Base-by-base conservation (phyloP, 2,113 vertebrate species). In the Microtus pennsylvanicus region DNA sequence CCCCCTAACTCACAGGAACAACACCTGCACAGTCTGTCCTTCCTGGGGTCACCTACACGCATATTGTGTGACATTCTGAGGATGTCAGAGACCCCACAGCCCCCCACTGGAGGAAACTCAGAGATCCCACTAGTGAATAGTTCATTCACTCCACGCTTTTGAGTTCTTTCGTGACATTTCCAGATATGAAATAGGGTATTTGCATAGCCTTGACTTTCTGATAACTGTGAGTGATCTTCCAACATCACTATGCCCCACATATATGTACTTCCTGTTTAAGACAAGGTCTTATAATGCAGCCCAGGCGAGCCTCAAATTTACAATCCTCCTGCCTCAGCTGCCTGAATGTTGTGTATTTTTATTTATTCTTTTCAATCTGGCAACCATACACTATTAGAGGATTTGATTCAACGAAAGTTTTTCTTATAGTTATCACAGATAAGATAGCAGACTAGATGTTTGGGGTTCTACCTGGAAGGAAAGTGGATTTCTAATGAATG, bases 1-100 rank as follows among this genome's bases (percentile, higher is more conserved):
- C 11, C 47, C 26, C 22, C 42, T 33, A 58, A 16, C 10, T 94
- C 74, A 65, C 80, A 92, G 94, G 81, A 74, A 45, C 24, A 90
- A 33, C 89, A 95, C 70, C 93, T 94, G 95, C 61, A 89, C n/a
- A 75, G 55, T 26, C 38, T 85, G 76, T 67, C 63, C 77, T 45
- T 72, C 74, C 47, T 17, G 14, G 65, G 81, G 81, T 74, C 42
- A 33, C 35, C 65, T 35, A 63, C 50, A 89, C 52, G 33, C 75
- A 81, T 50, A 70, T 69, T 72, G 75, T 90, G 45, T 88, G 87
- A 61, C 42, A 42, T 35, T 55, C 63, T 87, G n/a, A 81, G 76
- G 91, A 67, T 35, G 52, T 63, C 38, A 7, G 61, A 76, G 92
- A 69, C 28, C 33, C 63, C 50, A 45, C 52, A 52, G 50, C 63